These are phyloP conservation scores for Eupithecia inturbata DNA, from an alignment of 2,888 invertebrate species.

Conservation along the genomic window DNA sequence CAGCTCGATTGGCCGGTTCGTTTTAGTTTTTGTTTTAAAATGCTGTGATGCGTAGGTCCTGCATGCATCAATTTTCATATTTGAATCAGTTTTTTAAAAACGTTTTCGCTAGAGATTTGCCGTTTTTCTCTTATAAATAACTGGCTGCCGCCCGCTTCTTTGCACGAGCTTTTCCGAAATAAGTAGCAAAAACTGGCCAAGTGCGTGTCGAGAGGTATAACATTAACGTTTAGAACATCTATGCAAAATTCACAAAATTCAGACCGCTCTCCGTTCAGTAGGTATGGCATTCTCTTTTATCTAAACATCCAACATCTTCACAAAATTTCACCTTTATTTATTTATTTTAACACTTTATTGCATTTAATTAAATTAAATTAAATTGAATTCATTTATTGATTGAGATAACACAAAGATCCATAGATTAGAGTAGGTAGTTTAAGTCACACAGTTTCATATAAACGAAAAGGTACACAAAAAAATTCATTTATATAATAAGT, in stretches of 20 bases:
- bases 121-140: neutral
- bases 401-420: no score
- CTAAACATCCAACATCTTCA: no score
- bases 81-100: neutral
- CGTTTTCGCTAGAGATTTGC: neutral
- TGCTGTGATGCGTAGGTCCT: neutral
- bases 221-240: neutral
- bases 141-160: neutral
- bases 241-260: no score
- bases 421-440: no score
- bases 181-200: neutral
- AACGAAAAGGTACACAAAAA: no score
- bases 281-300: neutral
- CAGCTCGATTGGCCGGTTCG: neutral
- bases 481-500: no score
- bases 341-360: no score
- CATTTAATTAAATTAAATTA: no score
- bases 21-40: constrained; percentile 2
- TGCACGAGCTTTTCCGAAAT: neutral
- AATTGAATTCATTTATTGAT: no score
- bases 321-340: no score
- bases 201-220: neutral
- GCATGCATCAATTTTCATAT: neutral
- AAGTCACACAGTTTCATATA: no score
- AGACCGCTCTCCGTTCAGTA: neutral